A percentile compares a stretch with the other conserved stretches of the same genome.
phyloP scores from a whole-genome alignment of 2,113 vertebrate genomes.

The Pedionomus torquatus region DNA sequence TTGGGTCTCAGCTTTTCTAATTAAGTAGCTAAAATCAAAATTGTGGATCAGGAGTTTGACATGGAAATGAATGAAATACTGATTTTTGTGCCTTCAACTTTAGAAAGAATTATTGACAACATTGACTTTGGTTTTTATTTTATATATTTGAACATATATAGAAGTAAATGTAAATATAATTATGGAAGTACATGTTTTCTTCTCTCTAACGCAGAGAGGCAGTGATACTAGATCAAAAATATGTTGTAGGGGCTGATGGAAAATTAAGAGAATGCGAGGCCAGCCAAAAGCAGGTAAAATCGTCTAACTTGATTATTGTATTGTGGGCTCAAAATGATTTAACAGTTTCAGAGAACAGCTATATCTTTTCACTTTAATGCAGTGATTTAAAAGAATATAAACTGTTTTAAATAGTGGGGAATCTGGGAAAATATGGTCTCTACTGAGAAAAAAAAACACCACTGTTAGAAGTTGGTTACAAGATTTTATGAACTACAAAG shows the following conservation, averaged over 20 bases:
- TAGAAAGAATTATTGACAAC: not conserved
- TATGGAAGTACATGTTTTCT: not conserved
- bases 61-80: not conserved
- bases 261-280: not conserved
- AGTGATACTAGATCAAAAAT: not conserved
- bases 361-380: not conserved
- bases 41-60: not conserved
- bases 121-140: not conserved
- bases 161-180: not conserved
- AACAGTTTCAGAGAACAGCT: not conserved
- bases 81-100: not conserved
- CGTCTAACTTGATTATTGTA: not conserved
- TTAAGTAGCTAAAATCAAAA: not conserved
- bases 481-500: not conserved
- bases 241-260: not conserved
- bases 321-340: not conserved
- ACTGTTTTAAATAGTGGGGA: not conserved
- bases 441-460: not conserved
- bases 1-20: not conserved
- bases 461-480: not conserved
- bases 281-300: not conserved
- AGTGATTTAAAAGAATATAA: not conserved
- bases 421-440: not conserved
- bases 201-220: not conserved
- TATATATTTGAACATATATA: not conserved